A percentile compares a stretch with the other conserved stretches of the same genome.
Evolutionary conservation across 2,113 vertebrate species (phyloP).

Genomic region (Vireo altiloquus): DNA sequence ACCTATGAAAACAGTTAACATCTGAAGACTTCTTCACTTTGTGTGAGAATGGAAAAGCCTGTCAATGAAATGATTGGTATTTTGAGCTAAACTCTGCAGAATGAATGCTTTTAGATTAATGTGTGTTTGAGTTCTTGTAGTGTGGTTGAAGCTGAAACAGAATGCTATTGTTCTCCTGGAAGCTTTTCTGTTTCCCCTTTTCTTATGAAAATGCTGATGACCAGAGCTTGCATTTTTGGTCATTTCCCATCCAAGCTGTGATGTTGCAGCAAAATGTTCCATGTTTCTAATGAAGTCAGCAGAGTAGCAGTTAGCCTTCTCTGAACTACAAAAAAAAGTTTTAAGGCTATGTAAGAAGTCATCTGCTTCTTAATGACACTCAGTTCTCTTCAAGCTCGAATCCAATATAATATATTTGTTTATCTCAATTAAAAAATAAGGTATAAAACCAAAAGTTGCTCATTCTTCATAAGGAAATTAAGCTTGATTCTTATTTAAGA

Average conservation of each 20-base stretch:
- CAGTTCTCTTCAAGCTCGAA: background rate
- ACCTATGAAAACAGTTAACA: background rate
- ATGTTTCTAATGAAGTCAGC: background rate
- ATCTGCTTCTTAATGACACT: background rate
- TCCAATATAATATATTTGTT: background rate
- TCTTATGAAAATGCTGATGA: background rate
- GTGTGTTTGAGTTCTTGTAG: background rate
- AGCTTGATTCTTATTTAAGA: background rate
- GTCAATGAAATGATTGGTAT: background rate
- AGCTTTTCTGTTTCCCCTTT: background rate
- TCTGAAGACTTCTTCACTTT: background rate
- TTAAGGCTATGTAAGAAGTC: background rate
- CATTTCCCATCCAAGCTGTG: background rate
- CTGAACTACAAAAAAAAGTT: background rate
- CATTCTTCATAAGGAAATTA: background rate
- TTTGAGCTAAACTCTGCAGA: background rate
- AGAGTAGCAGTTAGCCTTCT: background rate
- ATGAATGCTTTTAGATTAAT: background rate
- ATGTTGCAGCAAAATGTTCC: background rate
- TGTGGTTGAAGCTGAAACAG: background rate
- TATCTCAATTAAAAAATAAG: background rate
- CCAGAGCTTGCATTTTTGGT: background rate
- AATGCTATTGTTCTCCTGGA: background rate
- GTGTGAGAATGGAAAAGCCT: background rate
- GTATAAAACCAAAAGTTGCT: background rate